These are phyloP conservation scores for Leptinotarsa peninsularis DNA, from an alignment of 2,888 invertebrate genomes.

Conservation along the genomic window DNA sequence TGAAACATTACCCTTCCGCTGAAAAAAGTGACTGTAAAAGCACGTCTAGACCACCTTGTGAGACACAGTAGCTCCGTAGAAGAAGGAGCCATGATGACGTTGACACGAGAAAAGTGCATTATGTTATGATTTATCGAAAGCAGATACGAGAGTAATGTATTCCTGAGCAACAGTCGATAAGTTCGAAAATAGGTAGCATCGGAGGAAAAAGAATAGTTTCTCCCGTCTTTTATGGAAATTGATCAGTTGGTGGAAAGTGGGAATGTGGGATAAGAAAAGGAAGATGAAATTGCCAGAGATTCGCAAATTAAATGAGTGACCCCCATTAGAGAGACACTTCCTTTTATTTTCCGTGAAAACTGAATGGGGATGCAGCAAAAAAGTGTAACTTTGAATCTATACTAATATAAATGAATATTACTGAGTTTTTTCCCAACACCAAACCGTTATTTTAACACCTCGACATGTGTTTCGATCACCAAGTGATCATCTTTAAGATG, in stretches of 20 bases:
- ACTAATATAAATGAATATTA: too few relatives aligned
- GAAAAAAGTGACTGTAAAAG: background rate
- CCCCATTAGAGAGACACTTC: too few relatives aligned
- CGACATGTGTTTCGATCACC: too few relatives aligned
- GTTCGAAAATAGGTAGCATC: background rate
- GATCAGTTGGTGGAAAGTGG: background rate
- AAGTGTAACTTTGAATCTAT: too few relatives aligned
- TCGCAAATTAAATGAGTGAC: too few relatives aligned
- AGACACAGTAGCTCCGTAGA: conserved; percentile 14
- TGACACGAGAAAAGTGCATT: conserved; percentile 28
- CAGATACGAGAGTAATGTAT: conserved; percentile 11
- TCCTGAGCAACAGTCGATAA: conserved; percentile 13
- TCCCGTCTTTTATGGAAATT: conserved; percentile 5
- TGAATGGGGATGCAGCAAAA: too few relatives aligned
- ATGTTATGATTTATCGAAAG: conserved; percentile 28
- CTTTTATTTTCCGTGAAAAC: too few relatives aligned
- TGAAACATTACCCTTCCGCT: background rate
- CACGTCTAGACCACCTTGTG: conserved; percentile 22
- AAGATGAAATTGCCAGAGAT: too few relatives aligned
- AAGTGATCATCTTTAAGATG: too few relatives aligned
- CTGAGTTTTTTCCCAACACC: too few relatives aligned
- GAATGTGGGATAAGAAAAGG: background rate
- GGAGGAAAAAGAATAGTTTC: background rate
- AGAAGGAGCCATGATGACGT: conserved; percentile 21
- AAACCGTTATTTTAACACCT: too few relatives aligned